Base-by-base conservation (phyloP, 2,888 invertebrate species). In the Seira sanloemensis region DNA sequence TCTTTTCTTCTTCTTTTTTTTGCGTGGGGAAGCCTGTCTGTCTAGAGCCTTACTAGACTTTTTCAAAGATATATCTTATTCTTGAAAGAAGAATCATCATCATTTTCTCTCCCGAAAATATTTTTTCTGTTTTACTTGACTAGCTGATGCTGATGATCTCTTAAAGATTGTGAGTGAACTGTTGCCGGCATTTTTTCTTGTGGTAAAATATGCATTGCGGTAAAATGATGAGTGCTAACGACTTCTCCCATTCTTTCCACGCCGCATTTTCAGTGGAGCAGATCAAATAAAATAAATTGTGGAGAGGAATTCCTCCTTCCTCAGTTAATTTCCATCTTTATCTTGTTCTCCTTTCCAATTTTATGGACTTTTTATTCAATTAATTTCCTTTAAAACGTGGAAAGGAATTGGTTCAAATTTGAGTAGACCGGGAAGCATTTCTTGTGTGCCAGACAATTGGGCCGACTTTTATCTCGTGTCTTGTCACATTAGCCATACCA, bases 41-140 rank as follows among this genome's bases (percentile, higher is more conserved):
- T 50, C 72, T 24, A 71, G 50, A 27, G 27, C 27, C 26, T 21
- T 69, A 26, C 27, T 69, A 69, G 27, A 27, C 25, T 37, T 69
- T 69, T 37, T 27, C 27, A 27, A n/a, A 23, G 37, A 18, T 37
- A 66, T 25, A 66, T 66, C n/a, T n/a, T n/a, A n/a, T n/a, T n/a
- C n/a, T n/a, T n/a, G n/a, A n/a, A n/a, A n/a, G n/a, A n/a, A n/a
- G n/a, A n/a, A n/a, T n/a, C n/a, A n/a, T n/a, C n/a, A n/a, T 37
- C 37, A 5, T 37, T 37, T 37, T 9, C 12, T 37, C 37, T 12
- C 5, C 37, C 37, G 7, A 37, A 37, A 37, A n/a, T n/a, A n/a
- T n/a, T 37, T 37, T 37, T 9, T 37, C 37, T 37, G 37, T 37
- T n/a, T n/a, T n/a, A n/a, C n/a, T n/a, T n/a, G n/a, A n/a, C 37